Conservation (phyloP, 1,140 invertebrate species). For the Ceratosolen fusciceps region DNA sequence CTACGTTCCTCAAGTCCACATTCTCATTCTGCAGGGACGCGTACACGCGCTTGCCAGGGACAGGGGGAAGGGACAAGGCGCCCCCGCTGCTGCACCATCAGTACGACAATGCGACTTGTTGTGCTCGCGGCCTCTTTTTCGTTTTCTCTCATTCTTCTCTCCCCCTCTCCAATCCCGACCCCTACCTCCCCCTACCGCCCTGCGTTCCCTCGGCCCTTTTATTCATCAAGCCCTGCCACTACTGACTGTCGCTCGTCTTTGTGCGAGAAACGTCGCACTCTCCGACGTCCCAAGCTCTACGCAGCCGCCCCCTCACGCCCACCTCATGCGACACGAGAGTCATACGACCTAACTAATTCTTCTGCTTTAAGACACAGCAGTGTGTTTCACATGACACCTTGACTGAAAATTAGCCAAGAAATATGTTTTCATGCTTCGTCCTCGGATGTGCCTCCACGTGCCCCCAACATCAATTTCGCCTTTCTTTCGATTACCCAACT, state of each 20-base stretch:
- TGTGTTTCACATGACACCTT: not conserved
- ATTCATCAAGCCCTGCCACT: no score
- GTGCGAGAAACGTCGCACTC: no score
- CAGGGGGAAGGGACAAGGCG: not conserved
- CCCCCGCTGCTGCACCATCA: constrained; percentile 38
- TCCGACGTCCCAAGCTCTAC: no score
- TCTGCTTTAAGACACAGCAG: not conserved
- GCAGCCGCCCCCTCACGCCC: not conserved
- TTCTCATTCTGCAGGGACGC: no score
- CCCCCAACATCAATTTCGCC: no score
- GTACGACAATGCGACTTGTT: constrained; percentile 38
- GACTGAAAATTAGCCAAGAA: constrained; percentile 34
- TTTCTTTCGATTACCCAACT: no score
- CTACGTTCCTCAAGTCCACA: not conserved
- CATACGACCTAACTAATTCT: constrained; percentile 28
- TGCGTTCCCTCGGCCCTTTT: no score
- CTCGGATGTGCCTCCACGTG: not conserved
- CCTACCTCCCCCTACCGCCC: no score
- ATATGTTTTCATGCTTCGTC: constrained; percentile 1
- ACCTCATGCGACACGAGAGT: not conserved
- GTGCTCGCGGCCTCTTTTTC: not conserved
- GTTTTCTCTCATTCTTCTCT: not conserved
- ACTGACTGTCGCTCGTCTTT: no score
- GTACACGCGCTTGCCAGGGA: not conserved
- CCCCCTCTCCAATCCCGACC: no score